phyloP scores from a whole-genome alignment of 2,797 vertebrate species.

The Trachops cirrhosus region DNA sequence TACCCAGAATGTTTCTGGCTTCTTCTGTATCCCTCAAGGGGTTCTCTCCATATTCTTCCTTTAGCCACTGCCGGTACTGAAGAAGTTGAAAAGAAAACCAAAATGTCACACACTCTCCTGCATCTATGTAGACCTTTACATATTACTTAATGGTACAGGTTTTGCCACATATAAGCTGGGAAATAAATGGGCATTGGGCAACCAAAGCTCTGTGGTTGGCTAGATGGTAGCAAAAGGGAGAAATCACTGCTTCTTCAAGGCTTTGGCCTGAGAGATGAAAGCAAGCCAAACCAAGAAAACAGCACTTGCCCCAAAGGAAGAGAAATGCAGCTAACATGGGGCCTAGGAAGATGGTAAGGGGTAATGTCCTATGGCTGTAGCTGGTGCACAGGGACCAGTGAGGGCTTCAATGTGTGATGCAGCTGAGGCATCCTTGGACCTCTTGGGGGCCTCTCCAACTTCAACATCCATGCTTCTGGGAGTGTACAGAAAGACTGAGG shows the following conservation, averaged over 20 bases:
- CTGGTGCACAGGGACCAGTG: background rate
- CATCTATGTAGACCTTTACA: background rate
- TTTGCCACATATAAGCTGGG: background rate
- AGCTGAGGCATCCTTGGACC: background rate
- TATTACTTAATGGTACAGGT: background rate
- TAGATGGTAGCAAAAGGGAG: background rate
- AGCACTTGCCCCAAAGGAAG: background rate
- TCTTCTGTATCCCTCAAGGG: constrained; percentile 91
- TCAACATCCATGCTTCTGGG: background rate
- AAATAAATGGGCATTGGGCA: background rate
- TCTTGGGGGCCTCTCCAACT: background rate
- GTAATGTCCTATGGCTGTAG: background rate
- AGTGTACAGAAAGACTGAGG: background rate
- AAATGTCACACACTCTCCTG: background rate
- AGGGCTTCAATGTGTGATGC: background rate
- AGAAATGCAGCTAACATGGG: background rate
- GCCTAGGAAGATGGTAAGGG: background rate
- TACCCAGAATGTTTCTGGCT: constrained; percentile 87
- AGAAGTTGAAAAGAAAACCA: constrained; percentile 46
- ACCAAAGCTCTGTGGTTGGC: background rate
- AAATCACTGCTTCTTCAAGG: background rate
- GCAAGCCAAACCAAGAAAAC: background rate
- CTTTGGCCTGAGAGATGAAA: background rate
- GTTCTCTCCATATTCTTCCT: constrained; percentile 89
- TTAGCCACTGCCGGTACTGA: constrained; percentile 93